Percentiles rank a stretch among this genome's conserved stretches.
phyloP scores from a whole-genome alignment of 2,888 invertebrate genomes.

The Mimas tiliae region DNA sequence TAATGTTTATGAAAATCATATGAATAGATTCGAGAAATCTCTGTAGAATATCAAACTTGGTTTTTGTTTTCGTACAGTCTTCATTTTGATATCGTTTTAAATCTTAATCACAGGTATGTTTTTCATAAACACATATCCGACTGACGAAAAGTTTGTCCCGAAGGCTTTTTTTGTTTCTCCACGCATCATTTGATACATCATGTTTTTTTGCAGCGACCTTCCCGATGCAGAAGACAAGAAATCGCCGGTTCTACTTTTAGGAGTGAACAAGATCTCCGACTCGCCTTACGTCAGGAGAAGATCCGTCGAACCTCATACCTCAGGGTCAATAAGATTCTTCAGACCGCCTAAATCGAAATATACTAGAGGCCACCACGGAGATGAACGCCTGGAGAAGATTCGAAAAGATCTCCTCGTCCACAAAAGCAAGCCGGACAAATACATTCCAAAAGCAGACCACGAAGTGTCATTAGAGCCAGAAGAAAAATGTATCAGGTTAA shows the following conservation, averaged over 20 bases:
- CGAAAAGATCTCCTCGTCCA: conserved; percentile 75
- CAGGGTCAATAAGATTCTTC: conserved; percentile 76
- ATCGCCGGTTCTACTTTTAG: conserved; percentile 85
- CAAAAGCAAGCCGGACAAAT: conserved; percentile 73
- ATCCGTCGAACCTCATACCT: conserved; percentile 66
- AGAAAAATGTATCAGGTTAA: conserved; percentile 65
- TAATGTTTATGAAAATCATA: conserved; percentile 3
- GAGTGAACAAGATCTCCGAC: conserved; percentile 84
- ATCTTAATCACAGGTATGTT: not conserved
- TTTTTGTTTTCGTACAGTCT: not conserved
- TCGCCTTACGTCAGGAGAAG: conserved; percentile 75
- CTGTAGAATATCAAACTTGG: not conserved
- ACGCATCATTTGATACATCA: conserved; percentile 33
- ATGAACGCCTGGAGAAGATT: conserved; percentile 77
- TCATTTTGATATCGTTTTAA: not conserved
- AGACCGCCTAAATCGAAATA: conserved; percentile 77
- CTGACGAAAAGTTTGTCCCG: conserved; percentile 16
- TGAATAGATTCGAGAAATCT: not conserved
- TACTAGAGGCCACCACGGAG: conserved; percentile 75
- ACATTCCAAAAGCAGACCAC: conserved; percentile 70
- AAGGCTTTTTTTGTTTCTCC: conserved; percentile 11
- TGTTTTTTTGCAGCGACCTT: conserved; percentile 81
- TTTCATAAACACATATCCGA: not conserved
- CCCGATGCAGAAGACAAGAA: conserved; percentile 86
- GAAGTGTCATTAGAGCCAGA: conserved; percentile 68